Evolutionary conservation across 2,888 invertebrate genomes (phyloP).

Genomic region (Adineta ricciae): DNA sequence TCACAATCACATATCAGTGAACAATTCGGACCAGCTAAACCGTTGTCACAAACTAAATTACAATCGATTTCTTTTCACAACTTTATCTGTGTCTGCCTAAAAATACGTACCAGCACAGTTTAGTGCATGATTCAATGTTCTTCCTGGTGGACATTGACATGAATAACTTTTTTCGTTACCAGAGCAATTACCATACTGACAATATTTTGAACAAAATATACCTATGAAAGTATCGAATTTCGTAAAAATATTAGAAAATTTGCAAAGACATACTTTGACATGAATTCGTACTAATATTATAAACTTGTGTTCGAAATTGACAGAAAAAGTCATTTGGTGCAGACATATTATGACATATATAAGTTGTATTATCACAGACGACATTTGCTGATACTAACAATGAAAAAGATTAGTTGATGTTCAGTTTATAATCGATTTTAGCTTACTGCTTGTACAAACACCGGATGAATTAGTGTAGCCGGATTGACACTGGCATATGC

Average conservation of each 20-base stretch:
- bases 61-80: background rate
- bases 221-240: background rate
- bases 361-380: background rate
- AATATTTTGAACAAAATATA: background rate
- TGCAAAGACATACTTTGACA: background rate
- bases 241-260: background rate
- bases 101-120: constrained; percentile 6
- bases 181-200: background rate
- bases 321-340: background rate
- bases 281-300: background rate
- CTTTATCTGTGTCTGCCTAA: background rate
- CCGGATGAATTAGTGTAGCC: background rate
- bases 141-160: background rate
- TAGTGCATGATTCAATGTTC: background rate
- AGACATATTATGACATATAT: background rate
- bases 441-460: background rate
- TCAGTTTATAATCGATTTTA: background rate
- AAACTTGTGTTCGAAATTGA: background rate
- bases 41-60: background rate
- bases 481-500: background rate
- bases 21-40: background rate
- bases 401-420: background rate
- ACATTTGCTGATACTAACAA: background rate
- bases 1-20: background rate
- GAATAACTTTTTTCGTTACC: background rate